Evolutionary conservation across 2,113 vertebrate genomes (phyloP).

Genomic region (Hoplias malabaricus): DNA sequence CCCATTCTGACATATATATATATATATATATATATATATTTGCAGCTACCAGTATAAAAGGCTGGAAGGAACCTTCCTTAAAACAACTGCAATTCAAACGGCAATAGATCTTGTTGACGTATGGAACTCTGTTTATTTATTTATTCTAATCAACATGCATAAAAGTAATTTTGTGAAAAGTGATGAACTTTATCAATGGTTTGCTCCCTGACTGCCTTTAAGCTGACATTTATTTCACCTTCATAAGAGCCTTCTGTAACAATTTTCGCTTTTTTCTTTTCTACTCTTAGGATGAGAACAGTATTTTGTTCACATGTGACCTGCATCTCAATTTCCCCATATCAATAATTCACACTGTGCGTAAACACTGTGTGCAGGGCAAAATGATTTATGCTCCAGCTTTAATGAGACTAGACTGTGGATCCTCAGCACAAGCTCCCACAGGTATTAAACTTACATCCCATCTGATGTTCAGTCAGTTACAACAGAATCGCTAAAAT

Average conservation of each 20-base stretch:
- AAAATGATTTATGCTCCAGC: conserved; percentile 82
- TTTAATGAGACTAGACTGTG: conserved; percentile 80
- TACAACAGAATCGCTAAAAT: not conserved
- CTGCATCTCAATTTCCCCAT: conserved; percentile 83
- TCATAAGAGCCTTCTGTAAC: not conserved
- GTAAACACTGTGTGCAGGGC: conserved; percentile 82
- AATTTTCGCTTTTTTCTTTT: not conserved
- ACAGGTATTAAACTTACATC: conserved; percentile 14
- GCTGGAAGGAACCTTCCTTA: conserved; percentile 79
- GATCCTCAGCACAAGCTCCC: conserved; percentile 73
- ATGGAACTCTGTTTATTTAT: not conserved
- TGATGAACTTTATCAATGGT: too few species aligned
- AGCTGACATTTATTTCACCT: not conserved
- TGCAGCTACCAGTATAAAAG: conserved; percentile 76
- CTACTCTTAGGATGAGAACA: conserved; percentile 75
- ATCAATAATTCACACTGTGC: conserved; percentile 73
- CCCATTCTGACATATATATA: not conserved
- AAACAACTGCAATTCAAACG: conserved; percentile 81
- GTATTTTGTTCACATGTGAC: conserved; percentile 83
- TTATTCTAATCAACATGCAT: too few species aligned
- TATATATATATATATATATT: too few species aligned
- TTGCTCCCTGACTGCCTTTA: not conserved
- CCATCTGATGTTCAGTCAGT: not conserved
- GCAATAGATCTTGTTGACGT: conserved; percentile 81
- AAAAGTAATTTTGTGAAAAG: too few species aligned